Evolutionary conservation across 1,140 invertebrate genomes (phyloP).

Genomic region (Holcopasites calliopsidis): DNA sequence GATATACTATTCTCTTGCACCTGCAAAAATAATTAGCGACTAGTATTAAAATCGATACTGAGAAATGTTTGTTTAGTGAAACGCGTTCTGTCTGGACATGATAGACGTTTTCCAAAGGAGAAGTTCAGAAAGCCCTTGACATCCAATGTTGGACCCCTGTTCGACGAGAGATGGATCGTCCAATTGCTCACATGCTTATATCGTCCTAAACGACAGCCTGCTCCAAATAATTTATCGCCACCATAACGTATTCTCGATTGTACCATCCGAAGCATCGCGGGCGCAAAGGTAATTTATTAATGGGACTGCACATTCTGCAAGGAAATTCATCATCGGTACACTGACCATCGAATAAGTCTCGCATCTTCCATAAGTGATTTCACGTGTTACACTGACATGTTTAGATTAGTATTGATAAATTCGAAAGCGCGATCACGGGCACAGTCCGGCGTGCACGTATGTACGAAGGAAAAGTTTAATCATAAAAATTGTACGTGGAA

Average conservation of each 20-base stretch:
- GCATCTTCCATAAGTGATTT: slow-evolving; percentile 22
- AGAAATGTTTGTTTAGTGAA: slow-evolving; percentile 60
- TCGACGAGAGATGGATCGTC: slow-evolving; percentile 60
- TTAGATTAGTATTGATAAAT: slow-evolving; percentile 42
- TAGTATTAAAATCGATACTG: too few relatives aligned
- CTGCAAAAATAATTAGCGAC: too few relatives aligned
- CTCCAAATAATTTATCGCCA: background rate
- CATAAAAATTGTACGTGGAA: slow-evolving; percentile 47
- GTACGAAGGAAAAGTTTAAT: slow-evolving; percentile 38
- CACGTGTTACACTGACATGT: slow-evolving; percentile 18
- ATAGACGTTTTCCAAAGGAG: slow-evolving; percentile 56
- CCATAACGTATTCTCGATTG: background rate
- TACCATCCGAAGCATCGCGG: background rate
- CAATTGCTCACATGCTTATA: slow-evolving; percentile 51
- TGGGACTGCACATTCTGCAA: background rate
- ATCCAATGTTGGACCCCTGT: slow-evolving; percentile 54
- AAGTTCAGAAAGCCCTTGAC: slow-evolving; percentile 57
- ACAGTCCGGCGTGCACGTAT: background rate
- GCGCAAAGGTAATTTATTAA: background rate
- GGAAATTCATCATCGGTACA: slow-evolving; percentile 3
- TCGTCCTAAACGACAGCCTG: slow-evolving; percentile 19
- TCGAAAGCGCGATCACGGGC: slow-evolving; percentile 3
- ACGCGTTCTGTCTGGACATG: slow-evolving; percentile 51
- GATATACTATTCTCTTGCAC: too few relatives aligned
- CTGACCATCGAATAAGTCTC: background rate